Base-by-base conservation (phyloP, 2,888 invertebrate species). In the Drosophila testacea region DNA sequence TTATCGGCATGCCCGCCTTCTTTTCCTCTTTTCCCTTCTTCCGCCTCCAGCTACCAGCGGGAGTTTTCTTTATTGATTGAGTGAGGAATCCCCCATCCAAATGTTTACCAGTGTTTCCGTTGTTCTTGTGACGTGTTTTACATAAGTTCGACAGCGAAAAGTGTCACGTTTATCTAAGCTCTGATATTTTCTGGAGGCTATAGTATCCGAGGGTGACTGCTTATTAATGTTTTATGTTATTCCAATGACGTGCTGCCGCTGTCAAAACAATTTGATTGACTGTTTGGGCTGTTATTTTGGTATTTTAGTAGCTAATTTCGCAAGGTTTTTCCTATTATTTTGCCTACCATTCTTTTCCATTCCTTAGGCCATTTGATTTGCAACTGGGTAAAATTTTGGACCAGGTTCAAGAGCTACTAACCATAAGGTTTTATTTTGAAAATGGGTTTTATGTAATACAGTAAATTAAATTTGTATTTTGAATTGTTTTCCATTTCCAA, bases 141-240 rank as follows among this genome's bases (percentile, higher is more conserved):
- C 79, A 80, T 71, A 65, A 75, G 65, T 64, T 70, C 57, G 51
- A 66, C 67, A 54, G 39, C 54, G 34, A 70, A 77, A 80, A 69
- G 66, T 73, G 77, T 80, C 80, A 81, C 73, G 66, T 75, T 70
- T 68, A 60, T 59, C 62, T 67, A 44, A 77, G 63, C 67, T 65
- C 50, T 46, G 42, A 30, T 55, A 61, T 52, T 52, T 34, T 34
- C 27, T 34, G 34, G 28, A 32, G 34, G 1, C 3, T 46, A 28
- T 22, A 41, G 30, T 32, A 32, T 32, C 16, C 9, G 3, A 38
- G 16, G 13, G 11, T 55, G 42, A 38, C 47, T 69, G 42, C 65
- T 77, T 77, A 77, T 77, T 77, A 77, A 73, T 77, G 68, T 77
- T 77, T 69, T 47, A 77, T 77, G 59, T 63, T 69, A 73, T 77